A percentile compares a stretch with the other conserved stretches of the same genome.
Conservation (phyloP, 2,888 invertebrate genomes). For the Phyto melanocephala region DNA sequence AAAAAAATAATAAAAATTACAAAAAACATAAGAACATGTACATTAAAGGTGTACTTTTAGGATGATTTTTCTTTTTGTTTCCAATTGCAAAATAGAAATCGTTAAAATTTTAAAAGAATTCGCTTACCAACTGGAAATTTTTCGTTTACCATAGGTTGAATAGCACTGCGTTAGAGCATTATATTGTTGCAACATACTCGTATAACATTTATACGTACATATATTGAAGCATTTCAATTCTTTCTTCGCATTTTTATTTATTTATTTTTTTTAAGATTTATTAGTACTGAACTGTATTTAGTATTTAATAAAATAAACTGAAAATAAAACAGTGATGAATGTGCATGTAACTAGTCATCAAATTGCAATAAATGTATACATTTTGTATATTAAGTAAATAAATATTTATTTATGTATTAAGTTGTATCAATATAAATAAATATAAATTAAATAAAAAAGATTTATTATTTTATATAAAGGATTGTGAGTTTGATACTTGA, state of each 20-base stretch:
- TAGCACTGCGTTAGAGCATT: background rate
- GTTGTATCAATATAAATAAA: conserved; percentile 13
- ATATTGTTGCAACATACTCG: conserved; percentile 6
- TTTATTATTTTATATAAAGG: background rate
- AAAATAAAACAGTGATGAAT: conserved; percentile 60
- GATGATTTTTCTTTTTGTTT: too few relatives aligned
- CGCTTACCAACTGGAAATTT: too few relatives aligned
- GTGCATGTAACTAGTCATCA: conserved; percentile 57
- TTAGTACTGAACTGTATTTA: conserved; percentile 56
- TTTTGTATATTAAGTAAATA: conserved; percentile 20
- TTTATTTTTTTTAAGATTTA: conserved; percentile 53
- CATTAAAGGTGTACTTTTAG: too few relatives aligned
- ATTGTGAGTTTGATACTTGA: background rate
- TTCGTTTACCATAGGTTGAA: too few relatives aligned
- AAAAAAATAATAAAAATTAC: too few relatives aligned
- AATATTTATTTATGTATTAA: conserved; percentile 19
- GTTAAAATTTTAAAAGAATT: too few relatives aligned
- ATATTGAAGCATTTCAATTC: conserved; percentile 53
- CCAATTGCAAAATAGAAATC: too few relatives aligned
- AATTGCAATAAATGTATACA: conserved; percentile 55
- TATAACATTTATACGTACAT: conserved; percentile 12
- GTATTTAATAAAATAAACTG: conserved; percentile 58
- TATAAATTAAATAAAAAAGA: conserved; percentile 10
- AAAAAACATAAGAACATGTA: too few relatives aligned
- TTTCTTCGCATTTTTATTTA: conserved; percentile 1